Conservation (phyloP, 1,140 invertebrate species). For the Megathymus violae region DNA sequence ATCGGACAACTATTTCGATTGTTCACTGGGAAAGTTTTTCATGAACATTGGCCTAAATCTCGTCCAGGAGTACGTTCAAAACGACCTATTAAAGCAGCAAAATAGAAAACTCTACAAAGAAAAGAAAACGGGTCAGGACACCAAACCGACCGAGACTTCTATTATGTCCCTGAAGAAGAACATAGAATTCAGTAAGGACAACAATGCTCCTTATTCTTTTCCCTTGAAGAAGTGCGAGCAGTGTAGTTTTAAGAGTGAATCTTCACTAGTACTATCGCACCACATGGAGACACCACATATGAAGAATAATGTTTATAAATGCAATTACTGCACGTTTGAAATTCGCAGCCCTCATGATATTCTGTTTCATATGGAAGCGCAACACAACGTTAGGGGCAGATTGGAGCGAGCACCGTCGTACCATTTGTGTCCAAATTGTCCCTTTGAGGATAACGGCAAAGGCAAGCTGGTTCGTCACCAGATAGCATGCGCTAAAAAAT, state of each 20-base stretch:
- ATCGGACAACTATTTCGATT: constrained; percentile 90
- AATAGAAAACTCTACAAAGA: constrained; percentile 90
- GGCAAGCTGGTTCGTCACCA: constrained; percentile 95
- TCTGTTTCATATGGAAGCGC: constrained; percentile 94
- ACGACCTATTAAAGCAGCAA: constrained; percentile 94
- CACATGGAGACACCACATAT: constrained; percentile 97
- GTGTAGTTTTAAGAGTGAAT: constrained; percentile 97
- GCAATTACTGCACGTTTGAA: constrained; percentile 94
- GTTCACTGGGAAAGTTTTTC: constrained; percentile 95
- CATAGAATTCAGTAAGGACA: constrained; percentile 94
- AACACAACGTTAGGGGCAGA: constrained; percentile 92
- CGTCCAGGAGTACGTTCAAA: constrained; percentile 96
- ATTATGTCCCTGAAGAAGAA: constrained; percentile 92
- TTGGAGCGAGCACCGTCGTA: constrained; percentile 93
- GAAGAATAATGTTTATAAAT: constrained; percentile 93
- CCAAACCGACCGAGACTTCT: constrained; percentile 89
- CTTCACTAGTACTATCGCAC: constrained; percentile 92
- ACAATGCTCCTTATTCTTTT: constrained; percentile 93
- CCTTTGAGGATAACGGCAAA: constrained; percentile 97
- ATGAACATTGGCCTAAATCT: constrained; percentile 95
- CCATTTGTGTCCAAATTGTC: constrained; percentile 97
- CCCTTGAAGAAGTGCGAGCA: constrained; percentile 93
- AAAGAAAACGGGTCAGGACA: constrained; percentile 85
- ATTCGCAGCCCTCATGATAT: constrained; percentile 94
- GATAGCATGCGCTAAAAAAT: constrained; percentile 95